Conservation (phyloP, 1,140 invertebrate species). For the Meloidogyne floridensis region DNA sequence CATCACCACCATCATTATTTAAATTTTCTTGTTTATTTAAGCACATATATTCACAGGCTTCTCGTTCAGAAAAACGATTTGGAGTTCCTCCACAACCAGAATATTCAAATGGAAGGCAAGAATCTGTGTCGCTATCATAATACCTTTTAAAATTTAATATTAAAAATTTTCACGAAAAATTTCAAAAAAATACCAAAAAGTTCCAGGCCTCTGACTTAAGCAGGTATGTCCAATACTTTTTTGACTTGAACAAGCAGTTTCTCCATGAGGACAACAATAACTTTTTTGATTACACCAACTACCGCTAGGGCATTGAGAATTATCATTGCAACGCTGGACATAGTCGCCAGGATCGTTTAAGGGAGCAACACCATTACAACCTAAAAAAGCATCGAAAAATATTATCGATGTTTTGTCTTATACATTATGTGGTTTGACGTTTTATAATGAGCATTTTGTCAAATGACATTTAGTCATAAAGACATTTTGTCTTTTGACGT, state of each 20-base stretch:
- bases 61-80: slow-evolving; percentile 50
- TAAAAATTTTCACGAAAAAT: neutral
- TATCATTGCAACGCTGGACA: slow-evolving; percentile 53
- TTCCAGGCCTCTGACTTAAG: slow-evolving; percentile 60
- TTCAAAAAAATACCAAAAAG: slow-evolving; percentile 59
- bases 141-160: neutral
- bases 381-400: slow-evolving; percentile 37
- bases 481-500: neutral
- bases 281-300: slow-evolving; percentile 52
- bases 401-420: neutral
- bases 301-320: slow-evolving; percentile 49
- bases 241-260: slow-evolving; percentile 55
- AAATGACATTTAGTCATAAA: no score
- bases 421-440: neutral
- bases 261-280: slow-evolving; percentile 58
- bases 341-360: slow-evolving; percentile 57
- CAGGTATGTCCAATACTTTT: slow-evolving; percentile 57
- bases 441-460: neutral
- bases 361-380: slow-evolving; percentile 54
- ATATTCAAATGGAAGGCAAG: slow-evolving; percentile 67
- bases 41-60: slow-evolving; percentile 55
- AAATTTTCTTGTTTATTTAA: slow-evolving; percentile 13
- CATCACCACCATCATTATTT: slow-evolving; percentile 42
- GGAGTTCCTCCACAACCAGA: slow-evolving; percentile 65
- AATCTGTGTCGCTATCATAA: slow-evolving; percentile 64